Base-by-base conservation (phyloP, 2,113 vertebrate genomes). In the Atrichornis clamosus region DNA sequence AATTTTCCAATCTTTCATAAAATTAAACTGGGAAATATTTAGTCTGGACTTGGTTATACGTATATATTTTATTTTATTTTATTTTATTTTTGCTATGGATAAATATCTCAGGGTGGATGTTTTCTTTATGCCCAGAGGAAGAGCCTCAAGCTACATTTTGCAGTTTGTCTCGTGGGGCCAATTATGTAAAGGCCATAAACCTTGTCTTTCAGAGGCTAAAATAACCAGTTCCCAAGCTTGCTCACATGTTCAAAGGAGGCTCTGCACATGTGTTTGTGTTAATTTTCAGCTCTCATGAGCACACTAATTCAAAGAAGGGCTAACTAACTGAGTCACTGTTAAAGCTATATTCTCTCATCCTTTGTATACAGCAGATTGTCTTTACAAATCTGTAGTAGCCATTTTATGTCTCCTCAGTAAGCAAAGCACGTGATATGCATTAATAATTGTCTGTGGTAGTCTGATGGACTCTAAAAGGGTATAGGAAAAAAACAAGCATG, bases 121-220 rank as follows among this genome's bases (percentile, higher is more conserved):
- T 85, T 95, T 80, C 68, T 72, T 72, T 80, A 69, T 81, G 85
- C 91, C 85, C 64, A 46, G 49, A 83, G 79, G 92, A 93, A 95
- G 78, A 88, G 13, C 63, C 21, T 58, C 42, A 79, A 87, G 67
- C 26, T 83, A 28, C 53, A 56, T 92, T 70, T 56, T 87, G n/a
- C 59, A 74, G 35, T 68, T 90, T 94, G 44, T 90, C 85, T 95
- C 77, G 18, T 39, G 85, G 84, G 97, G 42, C 95, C 79, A 96
- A 92, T 96, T 97, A 96, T 47, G 78, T 82, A 85, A 93, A 82
- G 96, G 69, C 32, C 80, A 94, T 82, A 81, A 95, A 91, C 55
- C 47, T 46, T 85, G 27, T 27, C 37, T 94, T 95, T 81, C 64
- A 95, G 52, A 92, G 74, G 55, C 75, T 75, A 53, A 56, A 53